Base-by-base conservation (phyloP, 2,113 vertebrate genomes). In the Sarotherodon lohbergeri region DNA sequence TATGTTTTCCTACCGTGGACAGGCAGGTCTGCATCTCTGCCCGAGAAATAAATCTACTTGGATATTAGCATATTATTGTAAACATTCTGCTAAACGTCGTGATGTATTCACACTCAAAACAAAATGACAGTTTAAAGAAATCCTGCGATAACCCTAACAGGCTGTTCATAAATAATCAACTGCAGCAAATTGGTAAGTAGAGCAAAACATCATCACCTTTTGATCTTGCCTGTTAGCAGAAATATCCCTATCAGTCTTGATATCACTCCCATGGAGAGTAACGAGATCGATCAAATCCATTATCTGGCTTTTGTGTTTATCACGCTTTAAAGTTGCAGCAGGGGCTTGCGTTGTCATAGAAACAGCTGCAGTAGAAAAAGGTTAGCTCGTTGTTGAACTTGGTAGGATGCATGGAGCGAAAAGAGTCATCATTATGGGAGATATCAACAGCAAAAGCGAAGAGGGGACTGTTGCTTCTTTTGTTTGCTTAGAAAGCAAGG, bases 271-370 rank as follows among this genome's bases (percentile, higher is more conserved):
- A 9, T 19, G 55, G 88, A 84, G 87, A 84, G 83, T 80, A 88
- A 68, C 48, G 6, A 93, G 89, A 93, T 93, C 88, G 92, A 94
- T 94, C 87, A 94, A 95, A 95, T 96, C 93, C 90, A 95, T 96
- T 96, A 96, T 94, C 92, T 90, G 87, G 86, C 91, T 90, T 92
- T 91, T 92, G 89, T 94, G 94, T 95, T 96, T 91, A 94, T 94
- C 89, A 71, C 50, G 54, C 89, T 91, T 88, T 89, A 90, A 95
- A 95, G 94, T 93, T 95, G 93, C 94, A 91, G 91, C 90, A 66
- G 93, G 91, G 90, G 87, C 81, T 88, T 3, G 27, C 27, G 96
- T 97, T 95, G 96, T 93, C 96, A 97, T 97, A 94, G 96, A 95
- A 97, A 97, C 96, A 92, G 92, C 84, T 81, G 92, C 89, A 84